Conservation (phyloP, 1,140 invertebrate species). For the Hypsibius dujardini region DNA sequence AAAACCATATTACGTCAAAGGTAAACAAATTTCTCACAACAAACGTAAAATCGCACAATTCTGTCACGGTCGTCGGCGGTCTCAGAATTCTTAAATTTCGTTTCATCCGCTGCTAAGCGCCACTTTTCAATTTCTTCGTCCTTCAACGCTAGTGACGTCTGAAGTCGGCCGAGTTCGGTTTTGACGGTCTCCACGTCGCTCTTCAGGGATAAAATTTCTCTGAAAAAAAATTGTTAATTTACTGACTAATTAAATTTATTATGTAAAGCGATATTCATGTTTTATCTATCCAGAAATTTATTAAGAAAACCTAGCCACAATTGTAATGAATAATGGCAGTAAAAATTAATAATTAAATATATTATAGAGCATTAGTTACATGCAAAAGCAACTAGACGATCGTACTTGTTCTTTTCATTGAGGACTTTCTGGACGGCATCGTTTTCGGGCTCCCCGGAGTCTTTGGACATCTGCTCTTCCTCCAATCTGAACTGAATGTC, state of each 20-base stretch:
- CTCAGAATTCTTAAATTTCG: conserved; percentile 1
- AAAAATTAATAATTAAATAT: too few species aligned
- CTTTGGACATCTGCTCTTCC: conserved; percentile 60
- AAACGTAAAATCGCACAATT: not conserved
- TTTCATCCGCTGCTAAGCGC: not conserved
- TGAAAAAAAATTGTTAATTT: too few species aligned
- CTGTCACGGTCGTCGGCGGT: conserved; percentile 6
- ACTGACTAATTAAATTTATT: too few species aligned
- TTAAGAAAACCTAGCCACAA: too few species aligned
- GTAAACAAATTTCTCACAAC: too few species aligned
- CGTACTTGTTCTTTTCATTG: not conserved
- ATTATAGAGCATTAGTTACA: too few species aligned
- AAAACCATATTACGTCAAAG: too few species aligned
- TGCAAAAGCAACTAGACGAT: too few species aligned
- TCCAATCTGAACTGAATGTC: conserved; percentile 77
- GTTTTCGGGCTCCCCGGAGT: not conserved
- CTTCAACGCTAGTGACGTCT: not conserved
- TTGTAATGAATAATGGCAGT: too few species aligned
- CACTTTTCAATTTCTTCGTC: conserved; percentile 2
- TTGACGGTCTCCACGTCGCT: not conserved
- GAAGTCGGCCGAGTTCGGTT: not conserved
- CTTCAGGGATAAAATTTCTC: not conserved
- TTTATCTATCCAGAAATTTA: too few species aligned
- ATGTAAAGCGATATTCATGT: too few species aligned
- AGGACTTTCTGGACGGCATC: not conserved